These are phyloP conservation scores for Gallinago solitaria DNA, from an alignment of 2,797 vertebrate species.

Conservation along the genomic window DNA sequence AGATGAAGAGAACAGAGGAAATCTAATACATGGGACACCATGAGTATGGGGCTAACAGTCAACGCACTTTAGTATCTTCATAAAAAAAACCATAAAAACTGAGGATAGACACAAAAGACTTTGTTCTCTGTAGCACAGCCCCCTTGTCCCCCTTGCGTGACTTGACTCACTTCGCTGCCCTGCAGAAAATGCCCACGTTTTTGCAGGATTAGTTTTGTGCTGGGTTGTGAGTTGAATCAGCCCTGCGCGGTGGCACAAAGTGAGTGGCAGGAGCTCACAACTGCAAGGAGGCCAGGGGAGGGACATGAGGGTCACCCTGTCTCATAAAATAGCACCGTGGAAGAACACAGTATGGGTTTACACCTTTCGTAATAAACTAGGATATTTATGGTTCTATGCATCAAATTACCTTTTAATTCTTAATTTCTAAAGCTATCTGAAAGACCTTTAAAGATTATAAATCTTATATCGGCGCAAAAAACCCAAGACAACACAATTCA, in stretches of 20 bases:
- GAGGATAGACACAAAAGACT: not conserved
- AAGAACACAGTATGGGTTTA: not conserved
- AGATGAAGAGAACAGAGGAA: not conserved
- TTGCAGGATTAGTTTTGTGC: not conserved
- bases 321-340: not conserved
- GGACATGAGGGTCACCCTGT: not conserved
- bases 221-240: not conserved
- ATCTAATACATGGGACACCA: not conserved
- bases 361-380: not conserved
- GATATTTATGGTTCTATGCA: not conserved
- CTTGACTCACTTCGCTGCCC: not conserved
- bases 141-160: not conserved
- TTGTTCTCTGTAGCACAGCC: not conserved
- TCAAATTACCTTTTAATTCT: not conserved
- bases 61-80: not conserved
- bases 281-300: not conserved
- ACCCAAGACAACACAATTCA: not conserved
- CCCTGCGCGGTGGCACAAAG: not conserved
- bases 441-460: not conserved
- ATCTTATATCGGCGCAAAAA: not conserved
- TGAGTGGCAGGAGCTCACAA: not conserved
- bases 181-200: not conserved
- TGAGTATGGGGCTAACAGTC: not conserved
- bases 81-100: not conserved
- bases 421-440: not conserved